Base-by-base conservation (phyloP, 2,888 invertebrate species). In the Timema podura region DNA sequence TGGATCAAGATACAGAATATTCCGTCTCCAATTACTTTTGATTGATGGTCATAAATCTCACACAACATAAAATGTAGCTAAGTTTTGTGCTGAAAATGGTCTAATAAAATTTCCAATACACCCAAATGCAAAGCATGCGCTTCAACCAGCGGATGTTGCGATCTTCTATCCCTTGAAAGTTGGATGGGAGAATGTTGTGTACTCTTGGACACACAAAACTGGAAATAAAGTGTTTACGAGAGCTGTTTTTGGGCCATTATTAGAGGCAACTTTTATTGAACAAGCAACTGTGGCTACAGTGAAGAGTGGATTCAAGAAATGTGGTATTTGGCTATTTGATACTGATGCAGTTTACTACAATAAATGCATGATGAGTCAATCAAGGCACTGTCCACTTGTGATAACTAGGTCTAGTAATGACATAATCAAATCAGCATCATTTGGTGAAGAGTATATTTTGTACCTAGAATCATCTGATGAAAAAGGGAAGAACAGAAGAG, bases 111-210 rank as follows among this genome's bases (percentile, higher is more conserved):
- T 54, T 54, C 8, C 67, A 47, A 44, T 67, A 11, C 7, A 54
- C 54, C 67, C 67, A 13, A 67, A 67, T 54, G 67, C 67, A 15
- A 67, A 51, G 11, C 54, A 67, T 46, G 57, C 54, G 13, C 49
- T 67, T 16, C 67, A 67, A 67, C 67, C 67, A 44, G 67, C 67
- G 15, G 67, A 67, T 54, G 67, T 67, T 10, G 67, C 67, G 3
- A 46, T 67, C 44, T 67, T 67, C n/a, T 54, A 54, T 15, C 57
- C 57, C 44, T 46, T 67, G 45, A 67, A 67, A 54, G 44, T 11
- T 45, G 30, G 54, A 15, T 67, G 67, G 54, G 7, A 44, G 54
- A 57, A 67, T 45, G 57, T 67, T 54, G 67, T 67, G 3, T 44
- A 67, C 49, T 51, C 51, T 13, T 67, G 67, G 67, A 67, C 54